phyloP scores from a whole-genome alignment of 1,140 invertebrate species.

The Mamestra configurata region DNA sequence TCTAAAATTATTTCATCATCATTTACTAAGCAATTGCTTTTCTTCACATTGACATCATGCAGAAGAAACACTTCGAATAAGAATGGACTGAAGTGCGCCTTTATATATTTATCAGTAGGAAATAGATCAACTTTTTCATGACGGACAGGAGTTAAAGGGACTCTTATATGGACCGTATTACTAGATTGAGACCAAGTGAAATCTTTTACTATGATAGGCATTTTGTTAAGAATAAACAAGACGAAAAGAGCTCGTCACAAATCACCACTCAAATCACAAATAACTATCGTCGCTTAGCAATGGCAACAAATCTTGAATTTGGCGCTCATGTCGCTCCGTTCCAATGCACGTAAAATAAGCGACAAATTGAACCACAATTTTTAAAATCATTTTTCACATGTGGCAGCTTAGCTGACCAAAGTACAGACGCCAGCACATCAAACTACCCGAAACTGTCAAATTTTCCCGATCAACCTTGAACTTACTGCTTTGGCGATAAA shows the following conservation, averaged over 20 bases:
- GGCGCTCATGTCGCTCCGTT: conserved; percentile 19
- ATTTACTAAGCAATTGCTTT: conserved; percentile 89
- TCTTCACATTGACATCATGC: conserved; percentile 87
- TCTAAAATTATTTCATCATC: conserved; percentile 89
- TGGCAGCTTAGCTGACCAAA: neutral
- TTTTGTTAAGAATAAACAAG: conserved; percentile 69
- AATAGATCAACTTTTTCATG: conserved; percentile 90
- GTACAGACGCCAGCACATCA: too few species aligned
- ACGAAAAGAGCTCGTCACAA: neutral
- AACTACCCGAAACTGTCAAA: too few species aligned
- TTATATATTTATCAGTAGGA: conserved; percentile 90
- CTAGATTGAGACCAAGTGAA: conserved; percentile 91
- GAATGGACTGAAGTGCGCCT: conserved; percentile 90
- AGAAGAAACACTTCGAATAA: conserved; percentile 91
- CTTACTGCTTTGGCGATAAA: too few species aligned
- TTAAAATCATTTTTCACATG: neutral
- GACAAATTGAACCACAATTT: neutral
- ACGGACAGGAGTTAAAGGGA: conserved; percentile 87
- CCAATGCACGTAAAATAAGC: neutral
- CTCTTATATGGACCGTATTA: conserved; percentile 87
- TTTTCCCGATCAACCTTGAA: too few species aligned
- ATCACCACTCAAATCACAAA: neutral
- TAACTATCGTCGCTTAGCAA: conserved; percentile 33
- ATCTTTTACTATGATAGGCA: conserved; percentile 92
- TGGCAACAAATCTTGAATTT: conserved; percentile 2